Conservation (phyloP, 1,140 invertebrate species). For the Drosophila jambulina region DNA sequence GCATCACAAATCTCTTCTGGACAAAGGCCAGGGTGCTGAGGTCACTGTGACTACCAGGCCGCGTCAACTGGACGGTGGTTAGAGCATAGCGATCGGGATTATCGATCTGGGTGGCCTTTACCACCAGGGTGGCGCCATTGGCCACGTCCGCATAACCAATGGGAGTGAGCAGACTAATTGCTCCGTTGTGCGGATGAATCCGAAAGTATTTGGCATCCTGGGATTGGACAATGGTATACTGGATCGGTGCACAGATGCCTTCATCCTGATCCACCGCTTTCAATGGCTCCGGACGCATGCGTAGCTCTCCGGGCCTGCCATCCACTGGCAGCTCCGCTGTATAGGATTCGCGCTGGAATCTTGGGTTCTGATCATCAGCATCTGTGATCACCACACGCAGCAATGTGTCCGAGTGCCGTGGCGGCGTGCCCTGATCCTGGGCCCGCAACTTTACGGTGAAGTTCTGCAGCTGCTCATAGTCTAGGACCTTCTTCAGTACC, state of each 20-base stretch:
- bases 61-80: slow-evolving; percentile 90
- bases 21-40: slow-evolving; percentile 88
- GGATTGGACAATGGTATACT: slow-evolving; percentile 87
- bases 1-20: slow-evolving; percentile 90
- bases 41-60: slow-evolving; percentile 84
- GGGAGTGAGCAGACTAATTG: slow-evolving; percentile 87
- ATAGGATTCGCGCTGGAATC: slow-evolving; percentile 92
- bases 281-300: slow-evolving; percentile 87
- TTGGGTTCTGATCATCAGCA: slow-evolving; percentile 96
- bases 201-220: slow-evolving; percentile 85
- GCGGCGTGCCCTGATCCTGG: slow-evolving; percentile 93
- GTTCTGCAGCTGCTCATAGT: slow-evolving; percentile 93
- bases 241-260: slow-evolving; percentile 90
- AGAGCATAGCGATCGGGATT: slow-evolving; percentile 95
- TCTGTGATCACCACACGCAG: slow-evolving; percentile 93
- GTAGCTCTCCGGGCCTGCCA: slow-evolving; percentile 81
- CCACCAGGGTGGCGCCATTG: slow-evolving; percentile 89
- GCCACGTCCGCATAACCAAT: slow-evolving; percentile 88
- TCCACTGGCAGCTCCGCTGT: slow-evolving; percentile 88
- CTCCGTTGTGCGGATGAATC: slow-evolving; percentile 88
- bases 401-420: slow-evolving; percentile 90
- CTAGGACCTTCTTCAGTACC: slow-evolving; percentile 91
- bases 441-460: slow-evolving; percentile 93
- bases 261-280: slow-evolving; percentile 90
- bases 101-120: slow-evolving; percentile 94